These are phyloP conservation scores for Microcebus murinus DNA, from an alignment of 2,113 vertebrate species.

Conservation along the genomic window DNA sequence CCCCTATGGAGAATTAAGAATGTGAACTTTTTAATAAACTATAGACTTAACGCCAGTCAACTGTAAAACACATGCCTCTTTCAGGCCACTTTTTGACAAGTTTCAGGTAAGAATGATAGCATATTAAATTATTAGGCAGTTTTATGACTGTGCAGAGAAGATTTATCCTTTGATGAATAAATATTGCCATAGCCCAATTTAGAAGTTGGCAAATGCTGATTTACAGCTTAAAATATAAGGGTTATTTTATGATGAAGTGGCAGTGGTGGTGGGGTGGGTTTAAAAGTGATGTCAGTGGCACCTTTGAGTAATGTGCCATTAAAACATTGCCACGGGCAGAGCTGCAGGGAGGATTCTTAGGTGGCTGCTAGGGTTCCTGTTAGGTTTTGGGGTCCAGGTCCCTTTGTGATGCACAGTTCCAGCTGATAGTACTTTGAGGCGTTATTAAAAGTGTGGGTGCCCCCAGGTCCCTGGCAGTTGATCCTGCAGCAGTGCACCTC, in stretches of 20 bases:
- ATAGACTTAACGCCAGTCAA: constrained; percentile 53
- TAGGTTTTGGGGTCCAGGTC: background rate
- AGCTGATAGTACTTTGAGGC: background rate
- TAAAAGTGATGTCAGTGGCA: constrained; percentile 70
- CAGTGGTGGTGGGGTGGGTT: constrained; percentile 46
- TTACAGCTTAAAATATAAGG: constrained; percentile 80
- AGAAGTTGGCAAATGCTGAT: constrained; percentile 82
- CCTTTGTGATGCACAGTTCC: background rate
- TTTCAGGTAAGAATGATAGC: constrained; percentile 78
- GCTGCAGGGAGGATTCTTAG: background rate
- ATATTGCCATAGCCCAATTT: constrained; percentile 83
- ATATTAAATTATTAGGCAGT: constrained; percentile 83
- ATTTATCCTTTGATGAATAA: constrained; percentile 84
- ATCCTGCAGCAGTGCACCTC: background rate
- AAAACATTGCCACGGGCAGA: constrained; percentile 69
- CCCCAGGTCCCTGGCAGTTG: background rate
- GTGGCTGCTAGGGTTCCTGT: background rate
- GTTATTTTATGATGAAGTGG: constrained; percentile 75
- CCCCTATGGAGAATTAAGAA: constrained; percentile 60
- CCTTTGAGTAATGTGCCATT: constrained; percentile 57
- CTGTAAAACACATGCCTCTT: constrained; percentile 70
- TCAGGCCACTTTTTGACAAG: constrained; percentile 74
- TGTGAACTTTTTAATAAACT: constrained; percentile 69
- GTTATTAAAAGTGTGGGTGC: background rate
- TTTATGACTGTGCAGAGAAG: constrained; percentile 80